A percentile compares a stretch with the other conserved stretches of the same genome.
Conservation (phyloP, 2,888 invertebrate genomes). For the Beris morrisii region DNA sequence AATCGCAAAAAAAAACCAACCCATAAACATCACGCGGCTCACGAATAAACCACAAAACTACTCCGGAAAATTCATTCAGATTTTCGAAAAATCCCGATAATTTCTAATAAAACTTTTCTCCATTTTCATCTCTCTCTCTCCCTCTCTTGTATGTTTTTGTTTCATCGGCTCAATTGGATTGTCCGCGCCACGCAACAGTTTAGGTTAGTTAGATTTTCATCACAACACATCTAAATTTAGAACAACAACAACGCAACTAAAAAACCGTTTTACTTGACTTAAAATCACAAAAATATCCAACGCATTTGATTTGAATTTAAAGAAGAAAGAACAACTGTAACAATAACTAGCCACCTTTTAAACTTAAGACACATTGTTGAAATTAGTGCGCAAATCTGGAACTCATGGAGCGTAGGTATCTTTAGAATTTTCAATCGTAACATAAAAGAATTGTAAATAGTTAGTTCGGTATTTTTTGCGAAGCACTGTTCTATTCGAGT, state of each 20-base stretch:
- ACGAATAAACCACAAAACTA: no score
- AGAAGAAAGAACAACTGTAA: background rate
- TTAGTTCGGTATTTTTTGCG: background rate
- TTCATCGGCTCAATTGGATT: background rate
- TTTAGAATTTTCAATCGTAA: background rate
- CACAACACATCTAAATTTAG: constrained; percentile 2
- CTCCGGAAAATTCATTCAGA: background rate
- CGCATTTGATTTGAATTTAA: background rate
- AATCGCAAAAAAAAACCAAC: no score
- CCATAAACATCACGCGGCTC: no score
- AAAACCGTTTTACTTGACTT: no score
- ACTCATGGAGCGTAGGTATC: background rate
- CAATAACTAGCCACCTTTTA: background rate
- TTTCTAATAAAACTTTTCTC: background rate
- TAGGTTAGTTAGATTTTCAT: constrained; percentile 22
- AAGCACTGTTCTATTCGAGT: background rate
- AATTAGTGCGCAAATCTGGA: background rate
- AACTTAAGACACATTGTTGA: background rate
- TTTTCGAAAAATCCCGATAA: background rate
- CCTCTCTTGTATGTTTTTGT: background rate
- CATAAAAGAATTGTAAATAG: no score
- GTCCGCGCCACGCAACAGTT: constrained; percentile 31
- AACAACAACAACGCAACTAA: background rate
- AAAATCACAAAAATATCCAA: background rate
- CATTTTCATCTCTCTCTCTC: background rate